These are phyloP conservation scores for Cerastoderma edule DNA, from an alignment of 2,888 invertebrate genomes.

Conservation along the genomic window DNA sequence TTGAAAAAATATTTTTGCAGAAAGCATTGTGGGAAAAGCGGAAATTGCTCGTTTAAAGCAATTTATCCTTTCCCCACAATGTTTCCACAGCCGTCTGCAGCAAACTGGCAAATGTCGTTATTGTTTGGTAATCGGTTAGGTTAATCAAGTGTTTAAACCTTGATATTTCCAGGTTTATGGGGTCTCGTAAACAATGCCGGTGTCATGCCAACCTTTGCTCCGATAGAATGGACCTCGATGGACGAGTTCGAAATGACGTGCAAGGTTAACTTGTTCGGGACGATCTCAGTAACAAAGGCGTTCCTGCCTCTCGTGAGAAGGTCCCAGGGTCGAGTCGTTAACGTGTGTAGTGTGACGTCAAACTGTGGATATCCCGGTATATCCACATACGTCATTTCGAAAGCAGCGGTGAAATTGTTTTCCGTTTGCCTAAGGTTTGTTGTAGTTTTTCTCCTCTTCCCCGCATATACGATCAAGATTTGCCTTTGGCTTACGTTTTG, in stretches of 20 bases:
- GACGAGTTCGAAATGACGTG: slow-evolving; percentile 76
- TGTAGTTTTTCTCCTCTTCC: no score
- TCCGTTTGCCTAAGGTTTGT: slow-evolving; percentile 74
- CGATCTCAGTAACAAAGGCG: slow-evolving; percentile 72
- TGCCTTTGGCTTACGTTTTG: no score
- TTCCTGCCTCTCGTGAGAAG: slow-evolving; percentile 74
- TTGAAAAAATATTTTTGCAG: no score
- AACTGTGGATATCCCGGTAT: slow-evolving; percentile 57
- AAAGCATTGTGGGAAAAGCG: no score
- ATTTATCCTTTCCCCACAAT: no score
- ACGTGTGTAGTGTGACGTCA: slow-evolving; percentile 73
- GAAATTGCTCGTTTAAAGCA: no score
- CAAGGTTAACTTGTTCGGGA: slow-evolving; percentile 81
- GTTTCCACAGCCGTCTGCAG: no score
- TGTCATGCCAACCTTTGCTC: slow-evolving; percentile 69
- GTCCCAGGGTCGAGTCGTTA: slow-evolving; percentile 76
- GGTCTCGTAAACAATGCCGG: slow-evolving; percentile 80
- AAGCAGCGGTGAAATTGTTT: slow-evolving; percentile 76
- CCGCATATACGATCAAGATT: no score
- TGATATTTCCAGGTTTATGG: slow-evolving; percentile 74
- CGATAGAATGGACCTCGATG: slow-evolving; percentile 79
- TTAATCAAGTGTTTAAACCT: no score
- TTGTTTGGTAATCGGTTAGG: no score
- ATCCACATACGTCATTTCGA: slow-evolving; percentile 73
- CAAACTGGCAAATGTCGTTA: no score